These are phyloP conservation scores for Alethe castanea DNA, from an alignment of 2,113 vertebrate genomes.

Conservation along the genomic window DNA sequence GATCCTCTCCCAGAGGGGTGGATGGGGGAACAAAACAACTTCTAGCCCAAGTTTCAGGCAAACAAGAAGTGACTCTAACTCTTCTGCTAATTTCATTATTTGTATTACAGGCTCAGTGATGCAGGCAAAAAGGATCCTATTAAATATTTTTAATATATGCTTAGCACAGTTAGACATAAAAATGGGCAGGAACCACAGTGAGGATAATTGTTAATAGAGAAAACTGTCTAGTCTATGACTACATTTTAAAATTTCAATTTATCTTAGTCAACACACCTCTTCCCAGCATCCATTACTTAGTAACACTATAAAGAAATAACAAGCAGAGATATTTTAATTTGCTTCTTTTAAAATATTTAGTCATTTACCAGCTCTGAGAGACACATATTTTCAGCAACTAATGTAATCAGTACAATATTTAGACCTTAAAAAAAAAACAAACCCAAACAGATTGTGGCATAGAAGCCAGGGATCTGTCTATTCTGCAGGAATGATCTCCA, in stretches of 20 bases:
- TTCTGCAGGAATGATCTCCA: background rate
- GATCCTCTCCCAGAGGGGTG: background rate
- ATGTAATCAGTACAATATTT: background rate
- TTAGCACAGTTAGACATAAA: slow-evolving; percentile 7
- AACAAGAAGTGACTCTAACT: background rate
- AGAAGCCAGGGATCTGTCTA: background rate
- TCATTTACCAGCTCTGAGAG: background rate
- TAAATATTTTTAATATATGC: slow-evolving; percentile 29
- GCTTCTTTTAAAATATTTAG: slow-evolving; percentile 36
- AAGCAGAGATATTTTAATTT: slow-evolving; percentile 14
- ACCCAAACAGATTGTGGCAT: background rate
- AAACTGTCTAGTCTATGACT: background rate
- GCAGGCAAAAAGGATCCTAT: slow-evolving; percentile 18
- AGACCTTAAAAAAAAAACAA: background rate
- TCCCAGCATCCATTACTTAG: background rate
- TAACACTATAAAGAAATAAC: slow-evolving; percentile 10
- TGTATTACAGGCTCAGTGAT: slow-evolving; percentile 12
- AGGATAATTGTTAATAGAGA: background rate
- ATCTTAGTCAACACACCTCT: background rate
- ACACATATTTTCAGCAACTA: background rate
- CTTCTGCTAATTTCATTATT: background rate
- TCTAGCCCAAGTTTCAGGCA: background rate
- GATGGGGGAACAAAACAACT: background rate
- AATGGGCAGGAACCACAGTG: background rate
- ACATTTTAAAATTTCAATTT: background rate